Evolutionary conservation across 2,888 invertebrate species (phyloP).

Genomic region (Drosophila mimica): DNA sequence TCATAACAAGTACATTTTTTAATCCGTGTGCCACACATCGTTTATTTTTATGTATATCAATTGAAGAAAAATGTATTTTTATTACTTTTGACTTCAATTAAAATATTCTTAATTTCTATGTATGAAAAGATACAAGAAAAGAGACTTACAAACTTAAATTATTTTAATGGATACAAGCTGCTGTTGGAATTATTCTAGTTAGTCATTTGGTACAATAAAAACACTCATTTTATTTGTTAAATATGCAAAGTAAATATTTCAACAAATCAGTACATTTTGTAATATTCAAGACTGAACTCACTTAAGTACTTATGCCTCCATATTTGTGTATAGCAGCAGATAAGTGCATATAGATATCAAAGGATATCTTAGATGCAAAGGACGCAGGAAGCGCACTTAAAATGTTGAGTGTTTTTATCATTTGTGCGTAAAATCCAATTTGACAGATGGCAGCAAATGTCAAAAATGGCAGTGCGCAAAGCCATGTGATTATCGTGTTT

Average conservation of each 20-base stretch:
- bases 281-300: not conserved
- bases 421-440: constrained; percentile 53
- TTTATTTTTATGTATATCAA: not conserved
- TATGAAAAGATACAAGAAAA: not conserved
- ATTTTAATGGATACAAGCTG: not conserved
- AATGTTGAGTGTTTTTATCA: constrained; percentile 32
- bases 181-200: not conserved
- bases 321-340: not conserved
- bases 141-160: not conserved
- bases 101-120: not conserved
- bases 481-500: constrained; percentile 5
- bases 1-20: not conserved
- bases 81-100: not conserved
- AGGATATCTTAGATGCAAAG: not conserved
- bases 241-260: not conserved
- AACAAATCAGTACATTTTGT: not conserved
- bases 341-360: not conserved
- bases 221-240: not conserved
- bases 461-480: constrained; percentile 3
- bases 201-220: not conserved
- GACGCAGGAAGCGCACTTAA: constrained; percentile 20
- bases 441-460: constrained; percentile 34
- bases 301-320: not conserved
- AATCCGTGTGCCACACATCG: not conserved
- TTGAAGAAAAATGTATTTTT: not conserved